These are phyloP conservation scores for Amphiprion ocellaris DNA, from an alignment of 2,113 vertebrate species.

Conservation along the genomic window DNA sequence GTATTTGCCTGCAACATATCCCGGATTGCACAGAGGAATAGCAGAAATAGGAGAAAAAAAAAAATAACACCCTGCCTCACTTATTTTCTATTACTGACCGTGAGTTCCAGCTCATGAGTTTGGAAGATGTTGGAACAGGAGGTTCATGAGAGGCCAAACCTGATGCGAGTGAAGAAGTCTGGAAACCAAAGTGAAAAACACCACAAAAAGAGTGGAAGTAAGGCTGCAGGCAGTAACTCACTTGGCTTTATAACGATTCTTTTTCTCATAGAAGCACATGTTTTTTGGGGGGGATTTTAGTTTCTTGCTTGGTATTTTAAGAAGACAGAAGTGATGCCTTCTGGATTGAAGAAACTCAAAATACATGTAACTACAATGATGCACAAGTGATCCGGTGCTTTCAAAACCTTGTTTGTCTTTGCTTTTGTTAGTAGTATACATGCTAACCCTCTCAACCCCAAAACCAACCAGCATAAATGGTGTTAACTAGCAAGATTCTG, in stretches of 20 bases:
- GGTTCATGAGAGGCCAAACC: conserved; percentile 73
- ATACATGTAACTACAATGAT: background rate
- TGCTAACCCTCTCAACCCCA: no score
- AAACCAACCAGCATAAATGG: no score
- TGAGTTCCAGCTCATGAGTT: conserved; percentile 69
- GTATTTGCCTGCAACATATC: conserved; percentile 33
- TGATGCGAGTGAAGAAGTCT: conserved; percentile 70
- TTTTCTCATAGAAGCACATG: background rate
- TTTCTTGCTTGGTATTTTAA: conserved; percentile 21
- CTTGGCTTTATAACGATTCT: background rate
- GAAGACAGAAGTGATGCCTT: conserved; percentile 4
- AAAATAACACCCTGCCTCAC: background rate
- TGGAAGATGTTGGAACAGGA: conserved; percentile 75
- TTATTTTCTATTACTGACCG: conserved; percentile 23
- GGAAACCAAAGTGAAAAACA: conserved; percentile 54
- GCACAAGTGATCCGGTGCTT: no score
- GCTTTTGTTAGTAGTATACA: no score
- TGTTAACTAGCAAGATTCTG: no score
- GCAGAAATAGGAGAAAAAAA: background rate
- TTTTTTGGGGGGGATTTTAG: background rate
- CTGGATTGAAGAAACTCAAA: background rate
- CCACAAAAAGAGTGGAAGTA: conserved; percentile 7
- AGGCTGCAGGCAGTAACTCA: conserved; percentile 18
- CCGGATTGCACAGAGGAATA: conserved; percentile 14
- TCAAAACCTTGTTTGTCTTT: background rate